Evolutionary conservation across 1,140 invertebrate species (phyloP), one percentile per base, ranked within the genome.

Genomic region (Heliconius nattereri): DNA sequence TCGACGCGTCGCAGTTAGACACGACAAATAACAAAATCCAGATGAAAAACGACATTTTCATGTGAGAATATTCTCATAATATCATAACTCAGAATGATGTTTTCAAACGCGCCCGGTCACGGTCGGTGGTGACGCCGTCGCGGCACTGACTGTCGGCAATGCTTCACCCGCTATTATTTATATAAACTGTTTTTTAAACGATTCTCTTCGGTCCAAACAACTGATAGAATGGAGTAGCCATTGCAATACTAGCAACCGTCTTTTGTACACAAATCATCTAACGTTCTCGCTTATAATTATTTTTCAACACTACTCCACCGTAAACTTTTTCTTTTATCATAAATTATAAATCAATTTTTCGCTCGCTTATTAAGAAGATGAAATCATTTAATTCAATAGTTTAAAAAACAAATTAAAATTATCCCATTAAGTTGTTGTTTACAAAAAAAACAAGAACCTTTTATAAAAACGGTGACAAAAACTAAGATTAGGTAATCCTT

Each of bases 121-220:
- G 66, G 60, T 79, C 35, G 54, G 40, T 78, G 60, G 76, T 79
- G 74, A 77, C 87, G 87, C 82, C 84, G 79, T 85, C 92, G 88
- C 87, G 87, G 75, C 73, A 84, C 84, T 73, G 81, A 94, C 91
- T 93, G 91, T 86, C 82, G 75, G 79, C 83, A 73, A 78, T 85
- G 84, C 81, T 86, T 76, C 81, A 82, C 86, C 85, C 81, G 91
- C 88, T 90, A 91, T 92, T 92, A 94, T 94, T 94, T 94, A 94
- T 94, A 66, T 66, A 66, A 66, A 94, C 90, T 93, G 91, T 93
- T 92, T 91, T 84, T 77, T 86, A 90, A 90, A 89, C 88, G 81
- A 90, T 92, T 91, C 85, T 88, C 82, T 87, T 80, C 85, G 88
- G 83, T 89, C 76, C 79, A 77, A 76, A 82, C 81, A 70, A 73